Base-by-base conservation (phyloP, 1,140 invertebrate species). In the Pararge aegeria region DNA sequence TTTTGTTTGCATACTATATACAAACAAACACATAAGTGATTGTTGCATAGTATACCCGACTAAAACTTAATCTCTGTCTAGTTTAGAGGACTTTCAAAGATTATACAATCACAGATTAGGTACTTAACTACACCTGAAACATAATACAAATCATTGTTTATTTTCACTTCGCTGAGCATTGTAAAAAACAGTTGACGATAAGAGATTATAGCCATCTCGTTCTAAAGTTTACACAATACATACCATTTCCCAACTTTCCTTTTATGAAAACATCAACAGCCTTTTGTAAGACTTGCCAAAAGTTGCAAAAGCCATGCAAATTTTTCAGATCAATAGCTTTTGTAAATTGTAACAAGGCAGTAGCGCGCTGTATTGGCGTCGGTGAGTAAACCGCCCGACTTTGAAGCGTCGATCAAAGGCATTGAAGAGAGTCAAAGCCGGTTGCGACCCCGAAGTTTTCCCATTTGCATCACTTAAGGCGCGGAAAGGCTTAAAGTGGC, bases 391-490 rank as follows among this genome's bases (percentile, higher is more conserved):
- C 71, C 70, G 75, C 71, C 70, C 66, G 66, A 77, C 74, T 81
- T 81, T 78, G 77, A 78, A 83, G 77, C 75, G 73, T 78, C 74
- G 75, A 78, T 83, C 78, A 82, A 83, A 83, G 79, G 82, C 76
- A 71, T 76, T 68, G 75, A 71, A 78, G 76, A 65, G 59, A 80
- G 75, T 77, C 73, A 70, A 76, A 79, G 68, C 70, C 68, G 66
- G 76, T 78, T 78, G 78, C 66, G 73, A 76, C 73, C 74, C 68
- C 69, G 56, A 86, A 83, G 73, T 86, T 82, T 82, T 66, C 75
- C 79, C 75, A 77, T 86, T 86, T 86, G 75, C 78, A 83, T 86
- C 71, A 79, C 74, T 82, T 75, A 76, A 63, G 74, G 69, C 77
- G 64, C 69, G 62, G 67, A 74, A 82, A 80, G 75, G 78, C 78